phyloP scores from a whole-genome alignment of 2,113 vertebrate genomes.

The Hemiscyllium ocellatum region DNA sequence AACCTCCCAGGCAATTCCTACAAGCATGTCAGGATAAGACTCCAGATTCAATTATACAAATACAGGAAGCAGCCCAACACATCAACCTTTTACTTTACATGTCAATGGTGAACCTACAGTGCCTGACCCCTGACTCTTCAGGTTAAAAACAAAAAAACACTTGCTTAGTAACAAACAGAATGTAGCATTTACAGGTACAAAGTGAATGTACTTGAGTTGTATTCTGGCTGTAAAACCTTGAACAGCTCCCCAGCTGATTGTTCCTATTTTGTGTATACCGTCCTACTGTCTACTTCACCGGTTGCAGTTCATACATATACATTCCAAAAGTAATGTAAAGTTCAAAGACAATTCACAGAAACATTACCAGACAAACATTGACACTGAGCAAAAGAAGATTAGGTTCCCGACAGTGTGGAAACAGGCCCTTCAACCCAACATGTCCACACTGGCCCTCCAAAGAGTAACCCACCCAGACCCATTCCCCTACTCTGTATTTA shows the following conservation, averaged over 20 bases:
- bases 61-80: background rate
- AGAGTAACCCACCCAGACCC: too few species aligned
- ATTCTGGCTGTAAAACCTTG: background rate
- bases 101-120: background rate
- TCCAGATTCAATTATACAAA: background rate
- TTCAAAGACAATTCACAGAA: background rate
- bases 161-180: background rate
- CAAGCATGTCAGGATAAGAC: background rate
- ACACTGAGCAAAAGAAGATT: too few species aligned
- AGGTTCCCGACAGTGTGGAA: too few species aligned
- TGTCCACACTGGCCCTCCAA: too few species aligned
- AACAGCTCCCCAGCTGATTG: background rate
- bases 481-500: too few species aligned
- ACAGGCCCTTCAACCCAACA: too few species aligned
- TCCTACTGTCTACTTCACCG: background rate
- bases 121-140: background rate
- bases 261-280: background rate
- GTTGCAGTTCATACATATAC: background rate
- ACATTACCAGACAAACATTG: background rate
- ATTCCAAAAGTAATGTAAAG: background rate
- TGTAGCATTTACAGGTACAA: background rate
- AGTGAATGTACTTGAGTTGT: background rate
- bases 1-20: too few species aligned
- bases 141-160: background rate
- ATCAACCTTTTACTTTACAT: background rate